phyloP scores from a whole-genome alignment of 2,113 vertebrate species.

The rat (Rattus norvegicus) region DNA sequence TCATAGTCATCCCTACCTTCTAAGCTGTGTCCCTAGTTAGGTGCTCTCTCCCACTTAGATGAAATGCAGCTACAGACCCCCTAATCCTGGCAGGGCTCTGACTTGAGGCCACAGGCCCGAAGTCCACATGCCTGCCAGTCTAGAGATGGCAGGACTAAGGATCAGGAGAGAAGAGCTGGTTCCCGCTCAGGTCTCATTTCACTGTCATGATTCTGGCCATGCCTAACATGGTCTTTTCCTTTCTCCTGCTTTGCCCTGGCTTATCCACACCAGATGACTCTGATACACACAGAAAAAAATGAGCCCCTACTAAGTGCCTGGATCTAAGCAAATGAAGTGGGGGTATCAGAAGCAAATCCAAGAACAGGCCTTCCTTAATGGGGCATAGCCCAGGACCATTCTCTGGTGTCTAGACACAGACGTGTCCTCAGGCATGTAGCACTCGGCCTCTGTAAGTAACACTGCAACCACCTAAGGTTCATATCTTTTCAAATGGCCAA shows the following conservation, averaged over 20 bases:
- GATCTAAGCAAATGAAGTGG: not conserved
- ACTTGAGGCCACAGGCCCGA: not conserved
- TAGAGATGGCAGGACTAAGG: not conserved
- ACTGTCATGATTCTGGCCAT: not conserved
- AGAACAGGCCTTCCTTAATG: not conserved
- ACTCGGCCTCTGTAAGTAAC: not conserved
- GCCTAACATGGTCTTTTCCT: not conserved
- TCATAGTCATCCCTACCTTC: not conserved
- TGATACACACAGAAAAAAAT: constrained; percentile 1
- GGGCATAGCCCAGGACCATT: not conserved
- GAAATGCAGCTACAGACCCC: not conserved
- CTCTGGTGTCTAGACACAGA: not conserved
- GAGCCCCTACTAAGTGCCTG: not conserved
- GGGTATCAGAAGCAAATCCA: not conserved
- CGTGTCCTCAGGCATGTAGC: not conserved
- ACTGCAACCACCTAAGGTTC: not conserved
- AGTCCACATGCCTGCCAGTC: not conserved
- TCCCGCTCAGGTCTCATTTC: not conserved
- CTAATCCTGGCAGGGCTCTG: not conserved
- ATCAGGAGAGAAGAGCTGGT: not conserved
- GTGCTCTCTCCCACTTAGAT: not conserved
- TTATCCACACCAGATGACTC: not conserved
- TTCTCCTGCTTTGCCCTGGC: not conserved
- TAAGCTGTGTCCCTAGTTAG: not conserved
- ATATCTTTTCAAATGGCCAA: constrained; percentile 18